Conservation (phyloP, 2,888 invertebrate species). For the Odontothrips loti region DNA sequence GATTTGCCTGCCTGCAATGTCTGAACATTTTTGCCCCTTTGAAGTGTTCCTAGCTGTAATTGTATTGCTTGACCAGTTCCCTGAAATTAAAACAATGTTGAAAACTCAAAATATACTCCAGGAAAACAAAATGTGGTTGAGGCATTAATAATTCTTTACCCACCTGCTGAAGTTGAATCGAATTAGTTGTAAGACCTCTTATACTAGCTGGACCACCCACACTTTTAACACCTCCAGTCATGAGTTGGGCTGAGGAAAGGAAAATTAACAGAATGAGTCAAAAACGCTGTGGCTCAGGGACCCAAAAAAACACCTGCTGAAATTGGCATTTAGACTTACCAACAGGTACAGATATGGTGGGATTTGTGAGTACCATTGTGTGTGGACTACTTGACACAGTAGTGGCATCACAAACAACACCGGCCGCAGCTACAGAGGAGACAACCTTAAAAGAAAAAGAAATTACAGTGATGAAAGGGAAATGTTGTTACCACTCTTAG, state of each 20-base stretch:
- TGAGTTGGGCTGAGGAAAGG: not conserved
- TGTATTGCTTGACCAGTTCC: conserved; percentile 5
- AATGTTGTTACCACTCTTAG: not conserved
- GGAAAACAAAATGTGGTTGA: not conserved
- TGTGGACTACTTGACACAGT: not conserved
- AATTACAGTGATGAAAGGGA: not conserved
- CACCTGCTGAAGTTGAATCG: conserved; percentile 7
- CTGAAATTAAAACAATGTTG: not conserved
- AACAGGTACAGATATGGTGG: not conserved
- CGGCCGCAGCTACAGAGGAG: not conserved
- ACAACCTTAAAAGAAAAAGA: not conserved
- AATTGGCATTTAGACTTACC: not conserved
- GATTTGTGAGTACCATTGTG: not conserved
- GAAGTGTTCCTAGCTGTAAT: not conserved
- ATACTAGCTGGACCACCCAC: not conserved
- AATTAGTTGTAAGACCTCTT: not conserved
- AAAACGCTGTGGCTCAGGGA: no score
- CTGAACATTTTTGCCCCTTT: not conserved
- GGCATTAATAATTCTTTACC: no score
- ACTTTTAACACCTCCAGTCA: not conserved
- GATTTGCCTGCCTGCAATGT: not conserved
- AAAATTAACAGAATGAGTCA: not conserved
- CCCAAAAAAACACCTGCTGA: not conserved
- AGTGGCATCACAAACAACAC: conserved; percentile 4
- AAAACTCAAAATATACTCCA: not conserved